Evolutionary conservation across 2,797 vertebrate genomes (phyloP), one percentile per base, ranked within the genome.

Genomic region (Acipenser transmontanus): DNA sequence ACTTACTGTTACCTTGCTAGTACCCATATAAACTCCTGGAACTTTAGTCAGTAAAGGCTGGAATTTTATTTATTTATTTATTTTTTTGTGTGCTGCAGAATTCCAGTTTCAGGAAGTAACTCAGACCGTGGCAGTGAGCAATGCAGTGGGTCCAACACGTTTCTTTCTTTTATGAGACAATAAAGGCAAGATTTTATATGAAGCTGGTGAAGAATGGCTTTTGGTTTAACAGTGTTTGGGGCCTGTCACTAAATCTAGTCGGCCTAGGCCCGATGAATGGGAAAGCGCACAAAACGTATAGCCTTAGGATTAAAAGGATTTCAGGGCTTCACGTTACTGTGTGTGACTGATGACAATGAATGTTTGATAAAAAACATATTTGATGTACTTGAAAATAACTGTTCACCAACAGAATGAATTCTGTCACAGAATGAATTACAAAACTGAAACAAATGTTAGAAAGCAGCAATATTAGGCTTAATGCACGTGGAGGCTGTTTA

Each of bases 121-220:
- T 82, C 70, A 76, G 78, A 71, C 70, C 72, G 72, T 82, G 81
- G 81, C 82, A 80, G 77, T 80, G 78, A 83, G 71, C 77, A 76
- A 70, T 76, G 78, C 75, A 83, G 82, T 84, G 81, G 81, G 79
- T 85, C 83, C 81, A 78, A 81, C 82, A 83, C 65, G 77, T 81
- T 84, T 87, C 77, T 80, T 81, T 73, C 80, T 79, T 88, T 90
- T 88, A 91, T 61, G 85, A 84, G 82, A 85, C 85, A 81, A 86
- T 91, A 90, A 88, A 91, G 80, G 77, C 77, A 8, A 72, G 78
- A 82, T 83, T 87, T 88, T 87, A 87, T 87, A 86, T 77, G 80
- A 80, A 80, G 78, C 79, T 76, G 70, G 74, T 86, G 83, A 88
- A 79, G 74, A 84, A 87, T 86, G 82, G 81, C 84, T 86, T 88